These are phyloP conservation scores for Drosophila auraria DNA, from an alignment of 1,140 invertebrate genomes.

Conservation along the genomic window DNA sequence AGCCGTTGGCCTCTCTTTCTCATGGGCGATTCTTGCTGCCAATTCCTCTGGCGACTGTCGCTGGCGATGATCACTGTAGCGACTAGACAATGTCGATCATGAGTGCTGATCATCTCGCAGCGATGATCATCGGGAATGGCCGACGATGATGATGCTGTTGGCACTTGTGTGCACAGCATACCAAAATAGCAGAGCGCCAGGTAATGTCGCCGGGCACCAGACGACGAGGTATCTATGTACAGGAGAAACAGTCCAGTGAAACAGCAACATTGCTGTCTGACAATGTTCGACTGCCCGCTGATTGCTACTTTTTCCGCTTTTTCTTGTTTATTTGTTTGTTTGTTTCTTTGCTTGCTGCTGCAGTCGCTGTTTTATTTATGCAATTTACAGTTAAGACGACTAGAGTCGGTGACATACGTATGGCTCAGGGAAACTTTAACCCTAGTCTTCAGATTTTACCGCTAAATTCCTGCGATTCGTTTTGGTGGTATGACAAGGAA, in stretches of 20 bases:
- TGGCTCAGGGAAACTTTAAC: constrained; percentile 25
- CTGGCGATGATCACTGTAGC: constrained; percentile 53
- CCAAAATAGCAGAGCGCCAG: constrained; percentile 76
- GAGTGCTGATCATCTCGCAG: constrained; percentile 38
- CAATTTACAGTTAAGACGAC: constrained; percentile 73
- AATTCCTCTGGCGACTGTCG: constrained; percentile 55
- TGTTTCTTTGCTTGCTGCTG: constrained; percentile 31
- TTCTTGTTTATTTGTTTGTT: constrained; percentile 46
- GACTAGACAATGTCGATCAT: constrained; percentile 73
- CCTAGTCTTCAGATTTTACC: background rate
- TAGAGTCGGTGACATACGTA: constrained; percentile 28
- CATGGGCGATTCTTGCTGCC: constrained; percentile 24
- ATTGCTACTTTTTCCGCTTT: constrained; percentile 51
- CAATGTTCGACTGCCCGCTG: constrained; percentile 52
- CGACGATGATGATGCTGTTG: constrained; percentile 52
- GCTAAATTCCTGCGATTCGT: background rate
- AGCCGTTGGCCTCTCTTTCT: constrained; percentile 12
- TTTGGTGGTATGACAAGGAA: background rate
- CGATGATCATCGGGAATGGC: constrained; percentile 47
- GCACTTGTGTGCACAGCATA: constrained; percentile 76
- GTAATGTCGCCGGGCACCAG: constrained; percentile 68
- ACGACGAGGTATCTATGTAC: constrained; percentile 33
- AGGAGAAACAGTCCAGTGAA: constrained; percentile 21
- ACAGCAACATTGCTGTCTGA: constrained; percentile 63
- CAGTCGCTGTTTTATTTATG: constrained; percentile 76